Evolutionary conservation across 2,888 invertebrate species (phyloP).

Genomic region (Arctia plantaginis): DNA sequence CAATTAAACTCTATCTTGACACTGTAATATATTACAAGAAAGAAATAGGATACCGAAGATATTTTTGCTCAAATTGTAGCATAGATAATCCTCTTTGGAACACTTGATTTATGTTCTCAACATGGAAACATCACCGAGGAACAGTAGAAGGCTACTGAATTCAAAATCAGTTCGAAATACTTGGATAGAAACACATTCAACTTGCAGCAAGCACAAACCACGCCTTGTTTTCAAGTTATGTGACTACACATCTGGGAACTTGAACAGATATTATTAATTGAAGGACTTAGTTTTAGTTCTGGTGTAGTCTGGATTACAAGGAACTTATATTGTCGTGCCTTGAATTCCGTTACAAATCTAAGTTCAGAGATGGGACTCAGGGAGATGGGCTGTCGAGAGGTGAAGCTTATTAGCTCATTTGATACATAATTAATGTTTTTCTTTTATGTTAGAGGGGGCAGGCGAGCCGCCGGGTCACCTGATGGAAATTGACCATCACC

Average conservation of each 20-base stretch:
- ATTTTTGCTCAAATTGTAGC: neutral
- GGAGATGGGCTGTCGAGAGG: too few species aligned
- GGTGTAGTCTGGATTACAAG: neutral
- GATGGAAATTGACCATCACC: too few species aligned
- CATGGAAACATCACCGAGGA: neutral
- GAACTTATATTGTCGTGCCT: neutral
- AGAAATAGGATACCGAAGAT: neutral
- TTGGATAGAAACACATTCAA: neutral
- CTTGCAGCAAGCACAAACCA: constrained; percentile 3
- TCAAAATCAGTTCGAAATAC: neutral
- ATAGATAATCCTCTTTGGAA: neutral
- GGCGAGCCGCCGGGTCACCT: too few species aligned
- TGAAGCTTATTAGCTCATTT: too few species aligned
- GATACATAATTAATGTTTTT: too few species aligned
- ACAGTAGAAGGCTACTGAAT: neutral
- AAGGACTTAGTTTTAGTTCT: neutral
- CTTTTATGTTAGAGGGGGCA: too few species aligned
- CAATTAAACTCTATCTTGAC: neutral
- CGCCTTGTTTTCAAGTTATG: constrained; percentile 7
- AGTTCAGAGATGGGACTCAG: neutral
- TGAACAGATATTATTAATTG: neutral
- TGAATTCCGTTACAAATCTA: neutral
- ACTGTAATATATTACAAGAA: neutral
- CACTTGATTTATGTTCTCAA: neutral
- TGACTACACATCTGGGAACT: neutral